Evolutionary conservation across 2,797 vertebrate species (phyloP).

Genomic region (Phrynocephalus vlangalii): DNA sequence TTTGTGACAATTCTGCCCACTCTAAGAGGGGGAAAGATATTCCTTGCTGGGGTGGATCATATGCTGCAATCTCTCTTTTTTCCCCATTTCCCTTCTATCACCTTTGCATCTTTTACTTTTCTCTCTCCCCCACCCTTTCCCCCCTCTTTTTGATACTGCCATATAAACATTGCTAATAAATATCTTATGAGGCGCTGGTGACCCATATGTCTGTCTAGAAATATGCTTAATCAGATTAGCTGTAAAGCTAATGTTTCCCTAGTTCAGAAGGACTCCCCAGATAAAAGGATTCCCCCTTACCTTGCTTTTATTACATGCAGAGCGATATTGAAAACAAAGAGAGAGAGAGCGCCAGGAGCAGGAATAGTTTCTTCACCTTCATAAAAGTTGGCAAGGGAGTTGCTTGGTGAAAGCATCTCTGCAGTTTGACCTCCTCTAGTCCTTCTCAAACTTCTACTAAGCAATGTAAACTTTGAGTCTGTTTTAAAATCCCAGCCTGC

Average conservation of each 20-base stretch:
- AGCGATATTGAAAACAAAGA: constrained; percentile 27
- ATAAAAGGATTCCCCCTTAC: not conserved
- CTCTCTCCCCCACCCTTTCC: not conserved
- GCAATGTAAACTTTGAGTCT: not conserved
- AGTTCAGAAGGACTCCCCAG: not conserved
- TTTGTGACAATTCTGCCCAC: too few species aligned
- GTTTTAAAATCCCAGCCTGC: too few species aligned
- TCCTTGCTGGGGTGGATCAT: too few species aligned
- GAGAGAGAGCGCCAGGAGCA: not conserved
- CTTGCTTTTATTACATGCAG: constrained; percentile 28
- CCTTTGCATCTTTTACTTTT: not conserved
- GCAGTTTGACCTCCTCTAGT: not conserved
- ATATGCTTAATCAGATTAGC: constrained; percentile 50
- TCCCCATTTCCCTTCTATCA: constrained; percentile 5
- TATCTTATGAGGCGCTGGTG: constrained; percentile 16
- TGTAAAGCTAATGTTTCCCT: constrained; percentile 59
- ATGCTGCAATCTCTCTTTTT: not conserved
- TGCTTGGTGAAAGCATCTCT: not conserved
- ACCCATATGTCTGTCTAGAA: constrained; percentile 16
- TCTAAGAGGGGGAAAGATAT: not conserved
- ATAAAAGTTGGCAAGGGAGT: not conserved
- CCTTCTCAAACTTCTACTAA: not conserved
- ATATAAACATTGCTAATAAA: constrained; percentile 35
- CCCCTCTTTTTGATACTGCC: not conserved
- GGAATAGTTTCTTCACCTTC: not conserved